Conservation (phyloP, 2,888 invertebrate species). For the Apoderus coryli region DNA sequence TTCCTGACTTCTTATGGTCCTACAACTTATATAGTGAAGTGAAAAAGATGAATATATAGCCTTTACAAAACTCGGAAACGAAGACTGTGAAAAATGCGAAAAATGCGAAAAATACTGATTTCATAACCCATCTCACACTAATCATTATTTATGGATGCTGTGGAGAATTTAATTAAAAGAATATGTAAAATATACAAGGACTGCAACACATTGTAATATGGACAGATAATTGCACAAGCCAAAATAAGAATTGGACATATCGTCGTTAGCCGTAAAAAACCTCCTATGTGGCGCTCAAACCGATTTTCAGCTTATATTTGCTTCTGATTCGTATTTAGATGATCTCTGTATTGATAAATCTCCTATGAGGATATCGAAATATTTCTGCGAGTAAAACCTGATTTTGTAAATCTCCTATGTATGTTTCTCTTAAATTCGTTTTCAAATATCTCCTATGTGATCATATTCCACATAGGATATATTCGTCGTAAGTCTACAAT, state of each 20-base stretch:
- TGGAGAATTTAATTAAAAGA: conserved; percentile 4
- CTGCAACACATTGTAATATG: conserved; percentile 6
- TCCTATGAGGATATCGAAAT: too few relatives aligned
- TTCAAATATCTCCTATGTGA: too few relatives aligned
- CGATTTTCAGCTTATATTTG: too few relatives aligned
- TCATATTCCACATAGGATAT: too few relatives aligned
- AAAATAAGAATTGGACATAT: conserved; percentile 7
- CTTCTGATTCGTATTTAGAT: too few relatives aligned
- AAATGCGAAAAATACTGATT: conserved; percentile 8
- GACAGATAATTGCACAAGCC: conserved; percentile 6
- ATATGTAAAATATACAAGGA: conserved; percentile 4
- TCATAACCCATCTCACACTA: background rate
- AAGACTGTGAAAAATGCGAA: conserved; percentile 8
- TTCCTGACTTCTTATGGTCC: conserved; percentile 6
- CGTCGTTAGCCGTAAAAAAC: too few relatives aligned
- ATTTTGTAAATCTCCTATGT: too few relatives aligned
- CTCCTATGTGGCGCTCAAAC: too few relatives aligned
- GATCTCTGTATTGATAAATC: too few relatives aligned
- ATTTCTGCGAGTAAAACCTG: too few relatives aligned
- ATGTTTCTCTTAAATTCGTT: too few relatives aligned
- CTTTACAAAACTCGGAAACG: conserved; percentile 10
- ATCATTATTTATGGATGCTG: conserved; percentile 6
- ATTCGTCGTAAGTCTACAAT: too few relatives aligned
- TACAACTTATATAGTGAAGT: conserved; percentile 10
- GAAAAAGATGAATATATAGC: conserved; percentile 7